A percentile compares a stretch with the other conserved stretches of the same genome.
phyloP scores from a whole-genome alignment of 2,888 invertebrate genomes.

The Apotomis capreana region DNA sequence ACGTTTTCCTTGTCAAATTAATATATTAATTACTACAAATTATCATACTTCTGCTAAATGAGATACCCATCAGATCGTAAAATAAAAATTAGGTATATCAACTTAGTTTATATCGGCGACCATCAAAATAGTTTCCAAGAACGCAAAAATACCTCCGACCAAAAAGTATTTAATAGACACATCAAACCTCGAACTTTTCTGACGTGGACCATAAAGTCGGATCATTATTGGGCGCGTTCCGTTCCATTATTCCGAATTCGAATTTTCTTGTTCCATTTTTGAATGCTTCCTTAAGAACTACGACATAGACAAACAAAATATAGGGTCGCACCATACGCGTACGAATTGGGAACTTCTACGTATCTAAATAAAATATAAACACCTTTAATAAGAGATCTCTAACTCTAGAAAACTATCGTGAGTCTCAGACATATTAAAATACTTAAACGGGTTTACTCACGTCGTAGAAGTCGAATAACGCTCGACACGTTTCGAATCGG shows the following conservation, averaged over 20 bases:
- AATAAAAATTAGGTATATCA: slow-evolving; percentile 30
- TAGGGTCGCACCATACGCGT: neutral
- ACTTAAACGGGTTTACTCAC: too few species aligned
- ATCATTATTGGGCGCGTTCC: slow-evolving; percentile 55
- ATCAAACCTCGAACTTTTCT: slow-evolving; percentile 61
- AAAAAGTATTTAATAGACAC: slow-evolving; percentile 70
- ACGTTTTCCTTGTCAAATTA: slow-evolving; percentile 27
- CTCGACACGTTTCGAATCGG: too few species aligned
- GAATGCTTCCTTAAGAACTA: slow-evolving; percentile 58
- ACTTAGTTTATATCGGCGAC: slow-evolving; percentile 45
- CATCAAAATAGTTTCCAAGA: slow-evolving; percentile 51
- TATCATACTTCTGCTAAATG: slow-evolving; percentile 26
- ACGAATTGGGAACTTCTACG: too few species aligned
- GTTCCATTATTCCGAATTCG: slow-evolving; percentile 53
- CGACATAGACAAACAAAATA: neutral
- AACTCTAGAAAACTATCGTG: too few species aligned
- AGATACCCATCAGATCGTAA: slow-evolving; percentile 38
- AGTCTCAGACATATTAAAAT: too few species aligned
- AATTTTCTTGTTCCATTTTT: slow-evolving; percentile 61
- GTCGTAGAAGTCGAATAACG: too few species aligned
- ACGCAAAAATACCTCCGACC: slow-evolving; percentile 48
- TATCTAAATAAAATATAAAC: too few species aligned
- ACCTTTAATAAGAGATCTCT: too few species aligned
- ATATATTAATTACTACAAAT: slow-evolving; percentile 16
- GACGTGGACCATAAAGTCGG: slow-evolving; percentile 59